Conservation (phyloP, 2,797 vertebrate genomes). For the Malacoraja senta region DNA sequence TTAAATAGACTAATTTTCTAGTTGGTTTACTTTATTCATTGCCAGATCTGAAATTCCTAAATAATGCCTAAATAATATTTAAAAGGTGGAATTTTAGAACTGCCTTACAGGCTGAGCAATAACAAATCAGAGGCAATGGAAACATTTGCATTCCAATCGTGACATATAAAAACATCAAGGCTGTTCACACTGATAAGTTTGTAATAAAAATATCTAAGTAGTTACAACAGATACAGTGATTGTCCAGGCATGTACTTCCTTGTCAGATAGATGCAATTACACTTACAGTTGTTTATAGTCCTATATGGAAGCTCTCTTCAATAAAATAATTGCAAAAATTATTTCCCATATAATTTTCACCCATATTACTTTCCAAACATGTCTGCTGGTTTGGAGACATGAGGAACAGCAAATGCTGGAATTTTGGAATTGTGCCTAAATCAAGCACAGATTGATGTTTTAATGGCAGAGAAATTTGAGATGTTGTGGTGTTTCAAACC, state of each 20-base stretch:
- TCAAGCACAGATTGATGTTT: too few relatives aligned
- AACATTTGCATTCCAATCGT: slow-evolving; percentile 34
- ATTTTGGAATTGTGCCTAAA: too few relatives aligned
- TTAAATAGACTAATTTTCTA: neutral
- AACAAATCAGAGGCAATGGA: neutral
- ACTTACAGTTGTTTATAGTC: neutral
- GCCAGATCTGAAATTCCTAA: slow-evolving; percentile 1
- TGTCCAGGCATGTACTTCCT: neutral
- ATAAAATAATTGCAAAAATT: neutral
- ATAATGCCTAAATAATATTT: neutral
- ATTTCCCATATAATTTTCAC: neutral
- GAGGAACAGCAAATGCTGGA: too few relatives aligned
- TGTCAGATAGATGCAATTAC: neutral
- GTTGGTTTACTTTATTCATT: neutral
- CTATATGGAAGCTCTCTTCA: neutral
- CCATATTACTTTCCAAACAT: neutral
- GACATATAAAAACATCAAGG: slow-evolving; percentile 7
- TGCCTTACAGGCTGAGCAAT: neutral
- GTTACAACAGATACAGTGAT: neutral
- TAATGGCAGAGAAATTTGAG: too few relatives aligned
- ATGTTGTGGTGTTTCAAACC: too few relatives aligned
- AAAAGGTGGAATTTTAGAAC: neutral
- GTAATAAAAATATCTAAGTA: neutral
- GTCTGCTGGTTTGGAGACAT: too few relatives aligned
- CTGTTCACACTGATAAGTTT: slow-evolving; percentile 18